Conservation (phyloP, 2,113 vertebrate genomes). For the Xiphorhynchus elegans region DNA sequence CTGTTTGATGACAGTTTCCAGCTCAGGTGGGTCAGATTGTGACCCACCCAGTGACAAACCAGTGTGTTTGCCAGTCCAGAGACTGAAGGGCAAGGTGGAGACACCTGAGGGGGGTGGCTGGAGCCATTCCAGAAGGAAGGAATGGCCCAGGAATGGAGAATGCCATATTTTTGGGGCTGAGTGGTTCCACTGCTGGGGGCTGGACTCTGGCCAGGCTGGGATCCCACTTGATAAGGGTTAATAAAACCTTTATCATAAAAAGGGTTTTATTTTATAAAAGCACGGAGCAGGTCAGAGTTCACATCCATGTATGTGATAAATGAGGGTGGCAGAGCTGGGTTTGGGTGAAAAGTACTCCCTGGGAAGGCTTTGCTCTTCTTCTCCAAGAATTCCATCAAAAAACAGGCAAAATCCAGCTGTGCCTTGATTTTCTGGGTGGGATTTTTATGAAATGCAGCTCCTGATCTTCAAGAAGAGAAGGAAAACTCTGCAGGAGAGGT, state of each 20-base stretch:
- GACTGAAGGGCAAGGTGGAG: rapidly evolving
- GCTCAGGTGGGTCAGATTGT: not conserved
- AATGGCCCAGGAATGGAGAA: rapidly evolving
- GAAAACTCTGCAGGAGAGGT: not conserved
- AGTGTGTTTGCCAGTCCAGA: rapidly evolving
- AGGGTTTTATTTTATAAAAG: too few relatives aligned
- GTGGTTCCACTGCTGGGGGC: too few relatives aligned
- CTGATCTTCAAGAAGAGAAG: not conserved
- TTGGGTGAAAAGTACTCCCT: not conserved
- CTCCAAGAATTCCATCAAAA: not conserved
- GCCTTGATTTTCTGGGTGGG: not conserved
- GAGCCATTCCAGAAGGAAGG: not conserved
- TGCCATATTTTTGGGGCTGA: not conserved
- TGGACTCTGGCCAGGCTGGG: not conserved
- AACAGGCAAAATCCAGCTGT: rapidly evolving
- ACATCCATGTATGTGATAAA: rapidly evolving
- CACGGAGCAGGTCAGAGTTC: not conserved
- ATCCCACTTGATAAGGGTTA: rapidly evolving
- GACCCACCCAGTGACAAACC: not conserved
- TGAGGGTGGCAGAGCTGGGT: rapidly evolving
- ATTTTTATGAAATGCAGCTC: not conserved
- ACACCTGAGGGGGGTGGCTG: rapidly evolving
- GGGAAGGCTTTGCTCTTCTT: not conserved
- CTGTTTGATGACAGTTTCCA: not conserved
- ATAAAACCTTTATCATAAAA: too few relatives aligned